Percentiles rank a stretch among this genome's conserved stretches.
Conservation (phyloP, 2,797 vertebrate species). For the Decapterus maruadsi region DNA sequence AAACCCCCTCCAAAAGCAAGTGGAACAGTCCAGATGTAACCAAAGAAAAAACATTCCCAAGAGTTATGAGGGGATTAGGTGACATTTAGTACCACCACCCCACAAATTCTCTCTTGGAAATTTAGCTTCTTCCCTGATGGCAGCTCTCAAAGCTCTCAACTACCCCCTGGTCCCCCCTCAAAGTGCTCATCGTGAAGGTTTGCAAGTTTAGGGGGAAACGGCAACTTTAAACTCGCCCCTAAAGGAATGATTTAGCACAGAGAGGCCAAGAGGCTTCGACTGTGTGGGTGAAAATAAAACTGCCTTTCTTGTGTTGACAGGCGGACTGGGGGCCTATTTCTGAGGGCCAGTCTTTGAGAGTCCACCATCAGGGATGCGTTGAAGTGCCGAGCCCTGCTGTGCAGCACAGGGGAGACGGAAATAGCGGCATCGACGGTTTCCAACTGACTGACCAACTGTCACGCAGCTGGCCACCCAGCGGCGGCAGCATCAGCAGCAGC, state of each 20-base stretch:
- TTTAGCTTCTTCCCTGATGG: slow-evolving; percentile 65
- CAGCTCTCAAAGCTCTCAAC: slow-evolving; percentile 68
- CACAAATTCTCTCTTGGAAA: slow-evolving; percentile 62
- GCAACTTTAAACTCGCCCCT: slow-evolving; percentile 20
- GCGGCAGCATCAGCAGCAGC: slow-evolving; percentile 42
- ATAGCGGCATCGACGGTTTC: slow-evolving; percentile 64
- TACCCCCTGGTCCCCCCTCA: slow-evolving; percentile 16
- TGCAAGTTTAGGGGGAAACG: slow-evolving; percentile 1
- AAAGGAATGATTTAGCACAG: slow-evolving; percentile 32
- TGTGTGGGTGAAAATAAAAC: slow-evolving; percentile 5
- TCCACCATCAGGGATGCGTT: slow-evolving; percentile 69
- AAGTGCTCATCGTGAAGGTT: slow-evolving; percentile 15
- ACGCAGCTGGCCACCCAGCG: slow-evolving; percentile 58
- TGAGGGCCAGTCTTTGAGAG: slow-evolving; percentile 63
- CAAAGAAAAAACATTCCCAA: slow-evolving; percentile 64
- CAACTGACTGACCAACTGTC: slow-evolving; percentile 59
- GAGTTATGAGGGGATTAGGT: slow-evolving; percentile 58
- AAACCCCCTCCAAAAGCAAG: slow-evolving; percentile 64
- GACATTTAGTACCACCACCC: slow-evolving; percentile 42
- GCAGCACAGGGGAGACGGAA: slow-evolving; percentile 60
- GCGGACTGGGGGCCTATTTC: slow-evolving; percentile 9
- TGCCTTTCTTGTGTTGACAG: slow-evolving; percentile 17
- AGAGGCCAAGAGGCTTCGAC: slow-evolving; percentile 20
- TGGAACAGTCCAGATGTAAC: slow-evolving; percentile 67
- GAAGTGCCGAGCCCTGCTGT: slow-evolving; percentile 60